Base-by-base conservation (phyloP, 2,797 vertebrate species). In the Mus spretus region DNA sequence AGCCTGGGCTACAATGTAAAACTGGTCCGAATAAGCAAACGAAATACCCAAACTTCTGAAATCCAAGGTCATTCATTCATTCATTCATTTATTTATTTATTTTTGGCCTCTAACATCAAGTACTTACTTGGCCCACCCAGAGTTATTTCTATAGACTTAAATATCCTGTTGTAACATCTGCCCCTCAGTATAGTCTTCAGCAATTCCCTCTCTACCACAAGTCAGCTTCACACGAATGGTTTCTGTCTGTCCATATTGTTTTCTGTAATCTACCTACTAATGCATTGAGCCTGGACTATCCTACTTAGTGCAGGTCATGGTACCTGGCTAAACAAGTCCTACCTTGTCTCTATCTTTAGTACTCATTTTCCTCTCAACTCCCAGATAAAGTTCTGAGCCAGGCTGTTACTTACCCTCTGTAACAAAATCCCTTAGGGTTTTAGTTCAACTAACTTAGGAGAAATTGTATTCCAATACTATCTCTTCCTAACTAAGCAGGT, bases 71-170 rank as follows among this genome's bases (percentile, higher is more conserved):
- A 34, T 15, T 67, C 34, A 19, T 59, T 50, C 50, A 37, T 40
- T 50, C 50, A 10, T 22, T 24, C 63, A 3, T 63, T 63, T 26
- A 11, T 61, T 24, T 61, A 1, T 8, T 61, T 61, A 20, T 47
- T 47, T 65, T 93, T n/a, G n/a, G 55, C 15, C 40, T 89, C 40
- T 96, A 57, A 92, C 31, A 88, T 77, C 80, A 40, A 88, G 24
- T 55, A 31, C 34, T 72, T 67, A 90, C 53, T 90, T 89, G 77
- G 88, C 28, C 57, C 22, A 81, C n/a, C 53, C 74, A 70, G 53
- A 94, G 53, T 5, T 92, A 50, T 31, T 89, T 78, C 79, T 13
- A 0, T 74, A 47, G 20, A 78, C 50, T 50, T 15, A 79, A 53
- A 84, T 28, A 90, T 19, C 59, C 6, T 89, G 47, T 53, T 79